A percentile compares a stretch with the other conserved stretches of the same genome.
Conservation (phyloP, 2,113 vertebrate genomes). For the Guaruba guarouba region DNA sequence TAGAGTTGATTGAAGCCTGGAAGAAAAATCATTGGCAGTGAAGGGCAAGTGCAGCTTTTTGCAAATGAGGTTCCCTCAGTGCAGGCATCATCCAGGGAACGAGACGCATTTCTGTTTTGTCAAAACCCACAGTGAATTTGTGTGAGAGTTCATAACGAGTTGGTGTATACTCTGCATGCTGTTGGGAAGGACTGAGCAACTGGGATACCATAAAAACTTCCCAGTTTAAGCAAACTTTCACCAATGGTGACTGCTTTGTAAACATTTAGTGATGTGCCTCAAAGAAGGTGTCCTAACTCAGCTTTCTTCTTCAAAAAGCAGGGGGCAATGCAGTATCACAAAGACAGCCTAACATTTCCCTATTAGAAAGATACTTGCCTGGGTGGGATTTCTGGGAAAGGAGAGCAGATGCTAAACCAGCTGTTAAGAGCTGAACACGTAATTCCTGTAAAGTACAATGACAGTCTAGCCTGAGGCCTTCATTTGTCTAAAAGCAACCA, state of each 20-base stretch:
- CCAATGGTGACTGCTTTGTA: neutral
- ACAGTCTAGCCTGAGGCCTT: neutral
- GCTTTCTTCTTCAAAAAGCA: neutral
- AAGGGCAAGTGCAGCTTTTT: neutral
- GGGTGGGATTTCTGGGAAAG: neutral
- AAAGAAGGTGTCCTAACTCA: neutral
- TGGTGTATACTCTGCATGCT: neutral
- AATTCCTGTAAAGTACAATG: slow-evolving; percentile 11
- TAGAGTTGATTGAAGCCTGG: neutral
- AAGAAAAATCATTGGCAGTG: accelerated
- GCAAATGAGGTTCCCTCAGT: neutral
- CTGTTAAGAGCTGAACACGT: neutral
- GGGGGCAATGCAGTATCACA: neutral
- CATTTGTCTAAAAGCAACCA: slow-evolving; percentile 38
- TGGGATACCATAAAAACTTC: neutral
- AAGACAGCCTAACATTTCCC: neutral
- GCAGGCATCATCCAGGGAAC: neutral
- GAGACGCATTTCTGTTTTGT: neutral
- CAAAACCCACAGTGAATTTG: neutral
- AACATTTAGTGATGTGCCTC: neutral
- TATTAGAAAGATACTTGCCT: neutral
- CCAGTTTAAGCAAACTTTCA: neutral
- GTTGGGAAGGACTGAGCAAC: neutral
- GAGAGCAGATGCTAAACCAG: slow-evolving; percentile 48
- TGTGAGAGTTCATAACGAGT: neutral